These are phyloP conservation scores for Panonychus citri DNA, from an alignment of 1,140 invertebrate species.

Conservation along the genomic window DNA sequence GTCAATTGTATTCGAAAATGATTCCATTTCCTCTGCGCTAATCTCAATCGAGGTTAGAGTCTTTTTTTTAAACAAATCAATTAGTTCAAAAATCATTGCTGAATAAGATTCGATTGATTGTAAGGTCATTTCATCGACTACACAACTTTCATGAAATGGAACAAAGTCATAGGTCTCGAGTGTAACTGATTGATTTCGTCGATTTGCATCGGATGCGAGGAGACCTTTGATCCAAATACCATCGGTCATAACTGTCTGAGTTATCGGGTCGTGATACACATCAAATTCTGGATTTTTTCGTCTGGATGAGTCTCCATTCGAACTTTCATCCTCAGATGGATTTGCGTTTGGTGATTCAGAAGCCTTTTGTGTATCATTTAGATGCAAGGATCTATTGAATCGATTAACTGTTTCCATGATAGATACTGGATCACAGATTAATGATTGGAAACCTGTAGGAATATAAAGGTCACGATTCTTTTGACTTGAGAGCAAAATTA, in stretches of 20 bases:
- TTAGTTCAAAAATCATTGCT: neutral
- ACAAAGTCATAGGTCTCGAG: neutral
- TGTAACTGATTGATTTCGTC: neutral
- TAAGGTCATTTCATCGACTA: neutral
- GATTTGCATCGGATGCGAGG: neutral
- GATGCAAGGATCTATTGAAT: neutral
- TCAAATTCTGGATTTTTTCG: neutral
- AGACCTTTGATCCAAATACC: neutral
- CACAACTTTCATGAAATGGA: neutral
- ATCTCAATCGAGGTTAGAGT: neutral
- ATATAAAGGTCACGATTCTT: slow-evolving; percentile 51
- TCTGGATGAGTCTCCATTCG: neutral
- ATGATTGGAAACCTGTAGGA: slow-evolving; percentile 58
- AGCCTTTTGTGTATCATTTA: neutral
- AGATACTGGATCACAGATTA: slow-evolving; percentile 22
- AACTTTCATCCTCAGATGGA: neutral
- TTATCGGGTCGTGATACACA: neutral
- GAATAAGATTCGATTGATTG: neutral
- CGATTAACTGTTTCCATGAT: slow-evolving; percentile 8
- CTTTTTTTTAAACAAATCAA: neutral
- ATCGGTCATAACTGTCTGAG: neutral
- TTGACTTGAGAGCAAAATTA: slow-evolving; percentile 18
- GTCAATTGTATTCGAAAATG: neutral
- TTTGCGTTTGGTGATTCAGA: neutral
- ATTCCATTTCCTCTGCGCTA: neutral